Base-by-base conservation (phyloP, 2,888 invertebrate species). In the Microplitis deprimator region DNA sequence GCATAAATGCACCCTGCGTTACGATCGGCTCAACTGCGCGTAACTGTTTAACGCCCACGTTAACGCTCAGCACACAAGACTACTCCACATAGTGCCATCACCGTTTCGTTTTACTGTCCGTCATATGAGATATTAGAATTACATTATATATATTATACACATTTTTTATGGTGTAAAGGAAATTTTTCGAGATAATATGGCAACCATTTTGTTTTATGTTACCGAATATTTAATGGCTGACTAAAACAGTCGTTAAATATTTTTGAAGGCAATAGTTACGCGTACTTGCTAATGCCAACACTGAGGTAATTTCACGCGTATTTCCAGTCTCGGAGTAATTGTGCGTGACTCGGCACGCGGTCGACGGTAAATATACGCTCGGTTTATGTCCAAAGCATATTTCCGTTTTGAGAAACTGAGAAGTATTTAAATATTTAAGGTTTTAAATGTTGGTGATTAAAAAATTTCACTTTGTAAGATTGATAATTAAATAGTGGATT, bases 1-100 rank as follows among this genome's bases (percentile, higher is more conserved):
- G 78, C 81, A 81, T 81, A 83, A 83, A 83, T 79, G 82, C 80
- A 79, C 76, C 76, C 67, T 77, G 73, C 77, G 78, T 82, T 82
- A 83, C 81, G 83, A 82, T 82, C 81, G 82, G 81, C 83, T 81
- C 81, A 82, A 83, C 82, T 83, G 83, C 77, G 82, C 83, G 81
- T 82, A 82, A 83, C 82, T 81, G 81, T 78, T 81, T 83, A 82
- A 82, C 81, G 82, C 79, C 79, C 79, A 80, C 81, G 82, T 83
- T 82, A 83, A 81, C 76, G 80, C 78, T 78, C 20, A 78, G 75
- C 29, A 29, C 29, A 29, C 29, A 29, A 29, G 29, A 29, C 59
- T 59, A 29, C 59, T 59, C 29, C 70, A 60, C 29, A 59, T 29
- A 29, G 29, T 29, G 29, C 1, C 39, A 29, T 41, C 41, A 17